Evolutionary conservation across 1,140 invertebrate genomes (phyloP).

Genomic region (Tyrophagus putrescentiae): DNA sequence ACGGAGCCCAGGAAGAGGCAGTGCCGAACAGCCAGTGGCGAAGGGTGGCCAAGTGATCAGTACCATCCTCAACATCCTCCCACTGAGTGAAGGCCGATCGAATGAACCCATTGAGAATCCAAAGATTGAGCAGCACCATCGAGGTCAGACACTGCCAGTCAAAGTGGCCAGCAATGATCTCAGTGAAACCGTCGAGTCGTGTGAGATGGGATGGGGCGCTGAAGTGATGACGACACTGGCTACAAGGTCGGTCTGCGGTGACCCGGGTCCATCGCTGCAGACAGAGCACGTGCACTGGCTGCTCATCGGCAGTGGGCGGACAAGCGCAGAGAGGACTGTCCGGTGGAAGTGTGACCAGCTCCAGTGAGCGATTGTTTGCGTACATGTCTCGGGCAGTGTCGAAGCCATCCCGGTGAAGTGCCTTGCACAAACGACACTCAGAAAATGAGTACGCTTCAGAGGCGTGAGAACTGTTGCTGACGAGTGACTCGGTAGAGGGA

Average conservation of each 20-base stretch:
- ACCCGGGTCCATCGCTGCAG: constrained; percentile 2
- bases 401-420: no score
- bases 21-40: not conserved
- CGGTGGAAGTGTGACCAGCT: no score
- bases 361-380: no score
- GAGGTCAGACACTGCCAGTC: not conserved
- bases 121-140: not conserved
- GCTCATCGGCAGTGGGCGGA: not conserved
- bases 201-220: not conserved
- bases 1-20: not conserved
- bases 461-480: no score
- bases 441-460: no score
- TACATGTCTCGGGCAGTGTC: no score
- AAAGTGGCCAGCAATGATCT: not conserved
- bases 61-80: not conserved
- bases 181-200: not conserved
- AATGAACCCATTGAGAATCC: not conserved
- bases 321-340: no score
- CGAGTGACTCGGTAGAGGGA: no score
- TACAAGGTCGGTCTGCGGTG: not conserved
- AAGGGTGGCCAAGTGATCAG: not conserved
- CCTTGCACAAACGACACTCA: no score
- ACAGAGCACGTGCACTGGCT: not conserved
- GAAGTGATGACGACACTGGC: not conserved
- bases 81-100: not conserved